Conservation (phyloP, 2,888 invertebrate genomes). For the Ophion costatus region DNA sequence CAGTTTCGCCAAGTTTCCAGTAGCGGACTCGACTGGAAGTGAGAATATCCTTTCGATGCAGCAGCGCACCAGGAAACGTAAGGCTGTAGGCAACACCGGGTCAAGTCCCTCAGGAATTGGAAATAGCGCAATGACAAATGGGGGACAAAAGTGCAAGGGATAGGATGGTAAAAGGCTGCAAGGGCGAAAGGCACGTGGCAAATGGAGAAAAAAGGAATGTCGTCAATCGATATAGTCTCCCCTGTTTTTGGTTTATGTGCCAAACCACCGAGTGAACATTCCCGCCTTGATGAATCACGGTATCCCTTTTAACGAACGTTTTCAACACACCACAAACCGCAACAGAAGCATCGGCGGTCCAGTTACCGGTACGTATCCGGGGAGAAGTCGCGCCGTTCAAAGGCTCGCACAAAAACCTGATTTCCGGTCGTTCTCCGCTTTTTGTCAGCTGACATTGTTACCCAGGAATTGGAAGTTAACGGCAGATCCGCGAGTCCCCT, state of each 20-base stretch:
- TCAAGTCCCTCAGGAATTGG: no score
- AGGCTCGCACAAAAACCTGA: slow-evolving; percentile 36
- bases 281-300: slow-evolving; percentile 63
- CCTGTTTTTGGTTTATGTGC: slow-evolving; percentile 48
- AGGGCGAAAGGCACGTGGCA: no score
- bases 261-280: slow-evolving; percentile 62
- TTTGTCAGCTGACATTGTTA: slow-evolving; percentile 3
- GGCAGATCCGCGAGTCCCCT: background rate
- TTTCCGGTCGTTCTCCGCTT: background rate
- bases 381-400: slow-evolving; percentile 61
- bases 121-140: no score
- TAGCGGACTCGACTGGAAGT: no score
- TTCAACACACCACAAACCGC: slow-evolving; percentile 61
- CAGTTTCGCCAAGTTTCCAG: no score
- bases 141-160: no score
- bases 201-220: background rate
- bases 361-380: slow-evolving; percentile 55
- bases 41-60: no score
- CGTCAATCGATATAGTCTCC: slow-evolving; percentile 29
- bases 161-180: no score
- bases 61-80: no score
- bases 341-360: slow-evolving; percentile 65
- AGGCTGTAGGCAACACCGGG: no score
- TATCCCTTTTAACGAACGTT: slow-evolving; percentile 63
- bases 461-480: background rate